phyloP scores from a whole-genome alignment of 2,113 vertebrate genomes.

The Zootoca vivipara region DNA sequence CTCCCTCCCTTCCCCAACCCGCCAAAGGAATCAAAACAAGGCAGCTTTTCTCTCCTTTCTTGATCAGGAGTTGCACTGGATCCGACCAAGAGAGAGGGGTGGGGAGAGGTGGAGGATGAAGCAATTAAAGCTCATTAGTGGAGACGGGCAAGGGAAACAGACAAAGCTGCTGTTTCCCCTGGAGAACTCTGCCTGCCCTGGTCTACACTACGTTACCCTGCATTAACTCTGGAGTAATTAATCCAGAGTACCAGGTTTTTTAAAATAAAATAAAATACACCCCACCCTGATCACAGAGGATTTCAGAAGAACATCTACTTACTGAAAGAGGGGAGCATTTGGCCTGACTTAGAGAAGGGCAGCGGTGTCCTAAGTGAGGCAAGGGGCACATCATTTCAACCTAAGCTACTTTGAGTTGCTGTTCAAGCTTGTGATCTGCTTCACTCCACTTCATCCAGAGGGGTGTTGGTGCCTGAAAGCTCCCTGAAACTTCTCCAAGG shows the following conservation, averaged over 20 bases:
- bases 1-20: slow-evolving; percentile 8
- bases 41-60: not conserved
- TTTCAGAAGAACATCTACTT: not conserved
- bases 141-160: not conserved
- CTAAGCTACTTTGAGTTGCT: too few species aligned
- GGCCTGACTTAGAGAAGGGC: too few species aligned
- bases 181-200: not conserved
- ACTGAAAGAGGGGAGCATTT: too few species aligned
- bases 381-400: too few species aligned
- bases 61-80: not conserved
- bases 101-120: not conserved
- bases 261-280: too few species aligned
- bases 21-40: slow-evolving; percentile 56
- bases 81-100: not conserved
- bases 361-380: too few species aligned
- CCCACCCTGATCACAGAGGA: not conserved
- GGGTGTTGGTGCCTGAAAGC: too few species aligned
- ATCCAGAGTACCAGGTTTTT: not conserved
- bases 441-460: too few species aligned
- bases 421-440: too few species aligned
- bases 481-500: too few species aligned
- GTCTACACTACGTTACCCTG: not conserved
- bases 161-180: not conserved
- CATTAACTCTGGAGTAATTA: not conserved
- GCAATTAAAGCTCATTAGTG: not conserved